Base-by-base conservation (phyloP, 2,113 vertebrate genomes). In the Saccopteryx bilineata region DNA sequence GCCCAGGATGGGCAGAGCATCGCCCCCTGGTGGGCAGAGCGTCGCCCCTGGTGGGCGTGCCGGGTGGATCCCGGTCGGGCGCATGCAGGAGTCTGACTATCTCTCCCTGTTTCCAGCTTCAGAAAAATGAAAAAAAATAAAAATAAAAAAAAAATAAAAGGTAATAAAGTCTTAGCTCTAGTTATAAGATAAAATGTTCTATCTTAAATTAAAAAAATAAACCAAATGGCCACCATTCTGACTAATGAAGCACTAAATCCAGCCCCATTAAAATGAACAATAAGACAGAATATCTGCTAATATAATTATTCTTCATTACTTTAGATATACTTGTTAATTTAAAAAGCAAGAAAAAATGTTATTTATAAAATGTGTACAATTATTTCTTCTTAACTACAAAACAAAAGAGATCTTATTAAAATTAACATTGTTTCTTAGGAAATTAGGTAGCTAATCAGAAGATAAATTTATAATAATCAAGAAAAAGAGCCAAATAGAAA, bases 401-500 rank as follows among this genome's bases (percentile, higher is more conserved):
- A 48, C 9, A 81, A 93, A 61, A 58, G 6, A 56, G 46, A 88
- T 24, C 26, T 18, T 75, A 26, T 52, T 66, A 80, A 33, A 86
- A 71, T 23, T 63, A 71, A 72, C 50, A 39, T 1, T 60, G 79
- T 39, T 72, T 46, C 60, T 24, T n/a, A 75, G 54, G 24, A 58
- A 75, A n/a, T 89, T 83, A 82, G 10, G 74, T n/a, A 75, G 13
- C 19, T 75, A 58, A 58, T 46, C 46, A 58, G 10, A 75, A 75
- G 21, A 56, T 39, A 65, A 56, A n/a, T 56, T 24, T 74, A 56
- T 60, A 13, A 68, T 69, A 68, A 90, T 46, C 72, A 86, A 48
- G 10, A 94, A 18, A 90, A 94, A 83, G 60, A 83, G 54, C 19
- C 21, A 75, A 23, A 50, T 58, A 94, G 26, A 88, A 90, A 65